These are phyloP conservation scores for Corapipo altera DNA, from an alignment of 2,113 vertebrate species.

Conservation along the genomic window DNA sequence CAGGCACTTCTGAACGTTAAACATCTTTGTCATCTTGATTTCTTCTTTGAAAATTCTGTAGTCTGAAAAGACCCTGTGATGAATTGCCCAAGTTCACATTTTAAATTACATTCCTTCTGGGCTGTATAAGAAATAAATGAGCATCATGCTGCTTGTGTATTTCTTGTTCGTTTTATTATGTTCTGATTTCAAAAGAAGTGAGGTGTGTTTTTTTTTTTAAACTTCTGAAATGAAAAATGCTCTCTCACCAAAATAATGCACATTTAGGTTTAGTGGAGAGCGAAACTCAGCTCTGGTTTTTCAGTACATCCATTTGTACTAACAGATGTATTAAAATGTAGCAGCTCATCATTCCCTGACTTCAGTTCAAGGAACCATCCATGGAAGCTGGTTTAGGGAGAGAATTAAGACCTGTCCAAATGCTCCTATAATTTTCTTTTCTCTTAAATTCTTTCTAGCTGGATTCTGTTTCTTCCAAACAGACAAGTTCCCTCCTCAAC, in stretches of 20 bases:
- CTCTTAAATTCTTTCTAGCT: background rate
- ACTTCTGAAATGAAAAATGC: background rate
- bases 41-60: constrained; percentile 20
- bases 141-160: constrained; percentile 29
- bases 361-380: background rate
- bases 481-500: background rate
- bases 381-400: background rate
- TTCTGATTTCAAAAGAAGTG: constrained; percentile 29
- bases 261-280: background rate
- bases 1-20: background rate
- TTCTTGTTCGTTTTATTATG: constrained; percentile 40
- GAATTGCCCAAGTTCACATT: constrained; percentile 47
- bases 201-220: background rate
- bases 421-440: background rate
- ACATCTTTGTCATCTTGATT: background rate
- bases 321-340: background rate
- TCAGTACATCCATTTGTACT: background rate
- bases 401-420: background rate
- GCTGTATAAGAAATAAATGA: constrained; percentile 42
- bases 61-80: background rate
- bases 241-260: background rate
- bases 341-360: background rate
- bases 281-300: background rate
- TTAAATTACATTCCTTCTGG: constrained; percentile 43
- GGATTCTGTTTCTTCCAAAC: background rate